A percentile compares a stretch with the other conserved stretches of the same genome.
phyloP scores from a whole-genome alignment of 2,888 invertebrate genomes.

The Tetragnatha montana region DNA sequence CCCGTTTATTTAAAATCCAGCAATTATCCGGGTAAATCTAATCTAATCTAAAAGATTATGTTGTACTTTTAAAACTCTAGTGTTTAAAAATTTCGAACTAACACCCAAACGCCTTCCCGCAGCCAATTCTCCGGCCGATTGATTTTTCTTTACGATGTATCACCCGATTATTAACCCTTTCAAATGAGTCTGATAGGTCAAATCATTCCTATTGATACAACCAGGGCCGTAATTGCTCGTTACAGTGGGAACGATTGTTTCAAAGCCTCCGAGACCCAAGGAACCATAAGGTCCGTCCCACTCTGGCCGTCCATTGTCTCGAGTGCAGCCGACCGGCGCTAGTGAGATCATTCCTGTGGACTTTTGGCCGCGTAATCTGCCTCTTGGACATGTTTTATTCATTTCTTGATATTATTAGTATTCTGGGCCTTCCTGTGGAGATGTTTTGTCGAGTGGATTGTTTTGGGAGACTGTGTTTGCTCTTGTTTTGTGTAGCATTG shows the following conservation, averaged over 20 bases:
- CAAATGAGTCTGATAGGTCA: neutral
- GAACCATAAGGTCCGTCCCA: conserved; percentile 33
- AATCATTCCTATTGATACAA: conserved; percentile 13
- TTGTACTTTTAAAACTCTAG: no score
- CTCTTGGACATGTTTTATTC: conserved; percentile 52
- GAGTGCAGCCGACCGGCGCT: conserved; percentile 58
- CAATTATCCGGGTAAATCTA: no score
- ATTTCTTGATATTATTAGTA: conserved; percentile 54
- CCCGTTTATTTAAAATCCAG: no score
- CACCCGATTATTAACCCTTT: neutral
- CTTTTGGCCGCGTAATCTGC: conserved; percentile 7
- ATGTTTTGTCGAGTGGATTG: neutral
- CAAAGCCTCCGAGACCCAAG: conserved; percentile 24
- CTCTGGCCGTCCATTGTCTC: conserved; percentile 43
- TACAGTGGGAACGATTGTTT: conserved; percentile 30
- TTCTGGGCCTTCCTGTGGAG: conserved; percentile 35
- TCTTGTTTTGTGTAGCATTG: no score
- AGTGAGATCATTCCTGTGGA: conserved; percentile 42
- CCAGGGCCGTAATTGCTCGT: conserved; percentile 1
- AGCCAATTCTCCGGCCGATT: neutral
- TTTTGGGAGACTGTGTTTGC: no score
- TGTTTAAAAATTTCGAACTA: no score
- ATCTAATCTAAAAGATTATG: no score
- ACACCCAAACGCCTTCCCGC: neutral
- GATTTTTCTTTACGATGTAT: neutral